Evolutionary conservation across 2,113 vertebrate genomes (phyloP).

Genomic region (Bungarus multicinctus): DNA sequence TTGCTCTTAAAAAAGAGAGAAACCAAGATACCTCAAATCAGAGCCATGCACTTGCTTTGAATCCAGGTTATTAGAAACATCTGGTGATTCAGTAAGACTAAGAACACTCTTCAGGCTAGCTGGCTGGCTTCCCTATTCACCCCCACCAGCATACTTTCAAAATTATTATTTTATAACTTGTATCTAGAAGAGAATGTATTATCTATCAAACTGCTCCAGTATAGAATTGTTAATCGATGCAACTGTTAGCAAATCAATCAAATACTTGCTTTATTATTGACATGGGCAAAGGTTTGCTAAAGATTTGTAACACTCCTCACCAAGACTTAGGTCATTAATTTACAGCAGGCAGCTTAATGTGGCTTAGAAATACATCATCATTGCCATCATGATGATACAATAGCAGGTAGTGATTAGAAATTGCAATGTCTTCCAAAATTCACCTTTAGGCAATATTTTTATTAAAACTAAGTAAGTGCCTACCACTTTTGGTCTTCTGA

Average conservation of each 20-base stretch:
- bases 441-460: not conserved
- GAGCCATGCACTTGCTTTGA: not conserved
- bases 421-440: not conserved
- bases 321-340: constrained; percentile 53
- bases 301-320: constrained; percentile 39
- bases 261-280: constrained; percentile 52
- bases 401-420: not conserved
- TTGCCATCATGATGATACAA: not conserved
- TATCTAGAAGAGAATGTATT: constrained; percentile 32
- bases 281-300: constrained; percentile 36
- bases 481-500: not conserved
- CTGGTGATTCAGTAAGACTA: constrained; percentile 42
- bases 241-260: constrained; percentile 39
- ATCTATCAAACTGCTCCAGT: constrained; percentile 43
- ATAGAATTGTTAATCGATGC: constrained; percentile 50
- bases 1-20: constrained; percentile 10
- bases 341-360: constrained; percentile 46
- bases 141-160: constrained; percentile 22
- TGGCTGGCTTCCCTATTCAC: not conserved
- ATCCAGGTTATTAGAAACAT: constrained; percentile 47
- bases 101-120: not conserved
- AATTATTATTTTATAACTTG: constrained; percentile 11
- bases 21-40: not conserved
- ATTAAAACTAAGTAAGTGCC: not conserved
- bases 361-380: constrained; percentile 46